phyloP scores from a whole-genome alignment of 2,888 invertebrate genomes.

The Pammene aurita region DNA sequence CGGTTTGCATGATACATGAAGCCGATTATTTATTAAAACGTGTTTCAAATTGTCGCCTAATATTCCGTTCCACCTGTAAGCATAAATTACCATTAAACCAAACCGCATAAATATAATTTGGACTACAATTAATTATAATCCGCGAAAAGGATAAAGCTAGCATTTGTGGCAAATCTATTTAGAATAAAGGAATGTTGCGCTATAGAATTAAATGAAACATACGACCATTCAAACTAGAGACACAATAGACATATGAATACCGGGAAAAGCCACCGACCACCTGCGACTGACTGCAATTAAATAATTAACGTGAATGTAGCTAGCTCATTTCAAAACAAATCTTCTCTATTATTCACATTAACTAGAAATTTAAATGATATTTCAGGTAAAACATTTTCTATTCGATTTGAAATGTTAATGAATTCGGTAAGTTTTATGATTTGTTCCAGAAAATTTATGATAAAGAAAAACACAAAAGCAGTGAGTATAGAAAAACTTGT shows the following conservation, averaged over 20 bases:
- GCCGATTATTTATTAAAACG: no score
- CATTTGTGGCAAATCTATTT: constrained; percentile 6
- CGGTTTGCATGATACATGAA: no score
- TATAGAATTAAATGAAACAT: neutral
- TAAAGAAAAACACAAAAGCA: no score
- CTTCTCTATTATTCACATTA: constrained; percentile 13
- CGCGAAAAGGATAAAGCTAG: constrained; percentile 9
- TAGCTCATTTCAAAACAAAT: constrained; percentile 26
- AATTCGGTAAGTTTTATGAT: neutral
- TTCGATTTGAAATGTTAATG: neutral
- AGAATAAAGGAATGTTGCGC: neutral
- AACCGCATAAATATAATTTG: constrained; percentile 3
- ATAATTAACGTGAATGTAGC: constrained; percentile 25
- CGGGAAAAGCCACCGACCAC: constrained; percentile 7
- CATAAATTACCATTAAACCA: neutral
- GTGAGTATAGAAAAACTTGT: no score
- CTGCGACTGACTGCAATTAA: constrained; percentile 32
- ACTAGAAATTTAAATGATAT: neutral
- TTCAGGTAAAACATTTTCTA: neutral
- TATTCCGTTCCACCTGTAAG: neutral
- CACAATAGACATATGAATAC: constrained; percentile 16
- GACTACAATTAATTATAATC: constrained; percentile 7
- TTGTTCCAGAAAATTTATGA: neutral
- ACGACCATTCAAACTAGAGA: neutral
- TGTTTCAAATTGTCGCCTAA: no score